Evolutionary conservation across 2,797 vertebrate species (phyloP).

Genomic region (Spinus olivaceus): DNA sequence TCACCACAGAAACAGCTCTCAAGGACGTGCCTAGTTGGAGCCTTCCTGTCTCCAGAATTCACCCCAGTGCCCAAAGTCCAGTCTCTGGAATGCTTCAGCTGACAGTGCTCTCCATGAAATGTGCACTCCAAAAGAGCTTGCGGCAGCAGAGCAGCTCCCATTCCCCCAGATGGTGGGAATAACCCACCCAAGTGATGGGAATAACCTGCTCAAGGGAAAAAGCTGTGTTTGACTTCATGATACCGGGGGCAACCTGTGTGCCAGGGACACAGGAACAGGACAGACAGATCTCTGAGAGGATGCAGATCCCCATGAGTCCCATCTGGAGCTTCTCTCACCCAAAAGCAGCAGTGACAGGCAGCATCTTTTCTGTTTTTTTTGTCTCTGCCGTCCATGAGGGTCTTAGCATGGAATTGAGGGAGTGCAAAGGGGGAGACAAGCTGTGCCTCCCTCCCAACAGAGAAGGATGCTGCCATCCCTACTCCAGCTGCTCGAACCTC

Average conservation of each 20-base stretch:
- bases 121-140: neutral
- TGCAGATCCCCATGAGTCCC: neutral
- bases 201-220: neutral
- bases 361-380: neutral
- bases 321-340: neutral
- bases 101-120: neutral
- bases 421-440: neutral
- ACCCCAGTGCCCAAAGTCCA: neutral
- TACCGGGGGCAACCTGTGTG: neutral
- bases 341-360: neutral
- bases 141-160: neutral
- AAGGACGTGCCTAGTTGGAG: neutral
- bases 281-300: neutral
- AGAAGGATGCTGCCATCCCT: neutral
- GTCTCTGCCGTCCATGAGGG: neutral
- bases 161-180: neutral
- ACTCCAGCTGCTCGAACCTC: neutral
- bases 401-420: neutral
- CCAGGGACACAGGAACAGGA: neutral
- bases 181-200: neutral
- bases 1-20: neutral
- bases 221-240: neutral
- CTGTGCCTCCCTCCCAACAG: neutral
- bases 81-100: accelerated
- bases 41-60: neutral